These are phyloP conservation scores for Bradynema listronoti DNA, from an alignment of 1,140 invertebrate species.

Conservation along the genomic window DNA sequence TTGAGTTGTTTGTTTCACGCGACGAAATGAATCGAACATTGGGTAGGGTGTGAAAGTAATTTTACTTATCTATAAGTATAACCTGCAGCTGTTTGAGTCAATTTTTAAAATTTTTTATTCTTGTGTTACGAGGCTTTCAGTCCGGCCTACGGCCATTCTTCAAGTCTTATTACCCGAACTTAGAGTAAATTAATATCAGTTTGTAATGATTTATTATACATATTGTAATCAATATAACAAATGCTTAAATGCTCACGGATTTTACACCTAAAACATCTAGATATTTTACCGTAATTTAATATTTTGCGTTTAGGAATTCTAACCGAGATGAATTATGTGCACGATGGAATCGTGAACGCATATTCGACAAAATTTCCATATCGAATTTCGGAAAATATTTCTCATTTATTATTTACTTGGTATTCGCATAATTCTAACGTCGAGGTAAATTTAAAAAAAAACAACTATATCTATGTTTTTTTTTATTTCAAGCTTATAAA, in stretches of 20 bases:
- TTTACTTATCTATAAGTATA: no score
- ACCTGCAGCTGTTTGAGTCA: no score
- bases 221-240: not conserved
- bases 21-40: conserved; percentile 54
- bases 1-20: conserved; percentile 51
- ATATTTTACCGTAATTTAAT: conserved; percentile 15
- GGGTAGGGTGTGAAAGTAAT: conserved; percentile 40
- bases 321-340: conserved; percentile 52
- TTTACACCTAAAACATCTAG: not conserved
- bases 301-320: conserved; percentile 37
- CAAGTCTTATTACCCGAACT: no score
- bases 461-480: not conserved
- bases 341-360: conserved; percentile 44
- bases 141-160: no score
- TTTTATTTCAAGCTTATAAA: not conserved
- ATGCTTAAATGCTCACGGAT: not conserved
- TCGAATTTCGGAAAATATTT: conserved; percentile 49
- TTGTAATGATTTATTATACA: not conserved
- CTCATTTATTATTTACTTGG: conserved; percentile 52
- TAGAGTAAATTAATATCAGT: no score
- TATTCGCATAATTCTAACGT: conserved; percentile 17
- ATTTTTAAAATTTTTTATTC: no score
- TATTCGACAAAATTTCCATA: conserved; percentile 56
- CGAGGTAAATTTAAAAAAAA: conserved; percentile 4
- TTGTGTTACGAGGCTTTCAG: no score